phyloP scores from a whole-genome alignment of 1,140 invertebrate genomes.

The Anoplolepis gracilipes region DNA sequence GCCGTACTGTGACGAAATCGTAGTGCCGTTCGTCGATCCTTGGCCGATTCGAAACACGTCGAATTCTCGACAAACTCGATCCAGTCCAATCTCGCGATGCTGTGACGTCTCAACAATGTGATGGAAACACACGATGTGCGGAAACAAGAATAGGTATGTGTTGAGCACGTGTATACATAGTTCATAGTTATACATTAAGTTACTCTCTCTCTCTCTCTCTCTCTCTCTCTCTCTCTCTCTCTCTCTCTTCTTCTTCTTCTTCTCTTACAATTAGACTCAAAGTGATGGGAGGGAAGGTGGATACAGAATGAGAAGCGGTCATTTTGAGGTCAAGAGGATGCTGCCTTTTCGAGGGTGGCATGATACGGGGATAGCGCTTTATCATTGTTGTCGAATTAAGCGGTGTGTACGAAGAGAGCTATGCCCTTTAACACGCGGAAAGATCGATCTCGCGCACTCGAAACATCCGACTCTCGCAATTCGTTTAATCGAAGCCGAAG shows the following conservation, averaged over 20 bases:
- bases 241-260: not conserved
- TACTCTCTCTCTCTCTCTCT: not conserved
- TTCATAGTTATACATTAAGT: constrained; percentile 28
- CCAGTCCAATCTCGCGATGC: not conserved
- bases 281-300: not conserved
- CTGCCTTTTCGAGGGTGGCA: constrained; percentile 8
- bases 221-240: not conserved
- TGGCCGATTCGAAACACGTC: not conserved
- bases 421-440: constrained; percentile 54
- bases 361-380: not conserved
- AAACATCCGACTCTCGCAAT: constrained; percentile 55
- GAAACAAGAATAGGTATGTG: constrained; percentile 44
- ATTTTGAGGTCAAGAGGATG: constrained; percentile 41
- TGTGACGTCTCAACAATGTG: not conserved
- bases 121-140: constrained; percentile 3
- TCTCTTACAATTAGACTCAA: too few species aligned
- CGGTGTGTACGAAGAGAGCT: constrained; percentile 39
- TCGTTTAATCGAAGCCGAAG: constrained; percentile 50
- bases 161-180: constrained; percentile 31
- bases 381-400: constrained; percentile 36
- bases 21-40: not conserved
- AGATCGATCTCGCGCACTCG: constrained; percentile 55
- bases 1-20: constrained; percentile 17
- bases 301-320: not conserved
- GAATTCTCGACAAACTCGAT: not conserved